Percentiles rank a stretch among this genome's conserved stretches.
These are phyloP conservation scores for Rhea pennata DNA, from an alignment of 2,113 vertebrate genomes.

Conservation along the genomic window DNA sequence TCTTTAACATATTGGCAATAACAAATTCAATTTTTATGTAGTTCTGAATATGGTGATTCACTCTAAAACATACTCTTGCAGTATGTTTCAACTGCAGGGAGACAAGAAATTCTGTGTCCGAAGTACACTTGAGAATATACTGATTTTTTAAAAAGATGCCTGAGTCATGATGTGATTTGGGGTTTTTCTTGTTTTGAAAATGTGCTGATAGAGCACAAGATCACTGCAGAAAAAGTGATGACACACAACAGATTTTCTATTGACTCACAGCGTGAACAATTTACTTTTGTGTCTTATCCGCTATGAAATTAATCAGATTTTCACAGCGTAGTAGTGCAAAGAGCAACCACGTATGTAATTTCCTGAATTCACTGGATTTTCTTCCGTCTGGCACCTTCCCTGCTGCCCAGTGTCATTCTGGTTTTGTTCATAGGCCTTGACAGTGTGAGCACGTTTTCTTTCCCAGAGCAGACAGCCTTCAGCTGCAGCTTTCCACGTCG, in stretches of 20 bases:
- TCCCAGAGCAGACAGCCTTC: constrained; percentile 25
- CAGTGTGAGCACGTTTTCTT: constrained; percentile 28
- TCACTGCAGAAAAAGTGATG: not conserved
- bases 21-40: not conserved
- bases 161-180: not conserved
- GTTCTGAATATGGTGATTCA: not conserved
- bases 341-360: constrained; percentile 34
- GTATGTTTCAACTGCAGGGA: not conserved
- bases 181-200: not conserved
- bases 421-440: constrained; percentile 27
- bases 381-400: constrained; percentile 55
- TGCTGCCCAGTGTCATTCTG: constrained; percentile 26
- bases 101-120: not conserved
- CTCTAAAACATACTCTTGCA: not conserved
- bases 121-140: not conserved
- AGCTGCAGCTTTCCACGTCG: constrained; percentile 24
- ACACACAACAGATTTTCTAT: not conserved
- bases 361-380: constrained; percentile 31
- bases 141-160: not conserved
- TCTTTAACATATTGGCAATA: not conserved
- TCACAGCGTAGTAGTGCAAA: constrained; percentile 30
- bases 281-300: constrained; percentile 9
- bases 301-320: constrained; percentile 55
- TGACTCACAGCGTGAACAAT: not conserved
- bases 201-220: not conserved